phyloP scores from a whole-genome alignment of 2,888 invertebrate species.

The Synanthedon vespiformis region DNA sequence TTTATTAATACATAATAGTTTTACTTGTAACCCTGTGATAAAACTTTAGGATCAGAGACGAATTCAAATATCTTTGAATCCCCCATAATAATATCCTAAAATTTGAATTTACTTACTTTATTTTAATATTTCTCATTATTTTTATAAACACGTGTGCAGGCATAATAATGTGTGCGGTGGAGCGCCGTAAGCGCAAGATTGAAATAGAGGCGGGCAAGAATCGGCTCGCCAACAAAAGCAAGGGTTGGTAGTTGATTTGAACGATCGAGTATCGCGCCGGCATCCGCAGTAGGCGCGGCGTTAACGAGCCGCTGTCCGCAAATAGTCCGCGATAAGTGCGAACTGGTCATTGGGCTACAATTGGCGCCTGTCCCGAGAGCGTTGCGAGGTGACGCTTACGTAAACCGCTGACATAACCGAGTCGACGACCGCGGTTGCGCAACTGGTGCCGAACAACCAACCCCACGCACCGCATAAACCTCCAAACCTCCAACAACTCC shows the following conservation, averaged over 20 bases:
- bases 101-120: too few relatives aligned
- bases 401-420: slow-evolving; percentile 67
- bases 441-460: slow-evolving; percentile 58
- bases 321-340: slow-evolving; percentile 61
- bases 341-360: slow-evolving; percentile 55
- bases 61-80: too few relatives aligned
- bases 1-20: too few relatives aligned
- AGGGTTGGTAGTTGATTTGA: not conserved
- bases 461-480: slow-evolving; percentile 51
- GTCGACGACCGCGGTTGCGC: slow-evolving; percentile 69
- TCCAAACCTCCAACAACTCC: slow-evolving; percentile 36
- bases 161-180: too few relatives aligned
- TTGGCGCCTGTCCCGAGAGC: slow-evolving; percentile 54
- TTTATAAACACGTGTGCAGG: too few relatives aligned
- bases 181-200: too few relatives aligned
- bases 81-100: too few relatives aligned
- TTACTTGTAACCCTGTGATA: too few relatives aligned
- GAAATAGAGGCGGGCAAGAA: too few relatives aligned
- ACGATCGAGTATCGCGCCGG: slow-evolving; percentile 22
- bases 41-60: too few relatives aligned
- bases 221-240: too few relatives aligned
- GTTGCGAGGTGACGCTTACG: slow-evolving; percentile 66
- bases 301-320: slow-evolving; percentile 51
- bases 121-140: too few relatives aligned
- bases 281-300: slow-evolving; percentile 18